Evolutionary conservation across 2,888 invertebrate genomes (phyloP).

Genomic region (Pyrgus malvae): DNA sequence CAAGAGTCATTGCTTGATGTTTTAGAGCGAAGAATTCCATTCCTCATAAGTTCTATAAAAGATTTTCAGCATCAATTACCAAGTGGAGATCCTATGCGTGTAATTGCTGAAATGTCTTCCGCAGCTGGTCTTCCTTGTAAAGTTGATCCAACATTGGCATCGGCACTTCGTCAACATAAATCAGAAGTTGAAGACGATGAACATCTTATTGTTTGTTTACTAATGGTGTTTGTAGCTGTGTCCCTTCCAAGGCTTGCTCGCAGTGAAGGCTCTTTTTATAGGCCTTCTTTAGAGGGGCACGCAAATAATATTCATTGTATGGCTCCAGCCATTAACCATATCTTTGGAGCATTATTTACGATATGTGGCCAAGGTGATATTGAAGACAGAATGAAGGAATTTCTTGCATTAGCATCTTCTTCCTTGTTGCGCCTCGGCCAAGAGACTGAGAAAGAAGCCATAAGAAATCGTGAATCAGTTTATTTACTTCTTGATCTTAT

Average conservation of each 20-base stretch:
- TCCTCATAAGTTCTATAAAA: constrained; percentile 95
- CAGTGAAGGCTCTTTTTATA: constrained; percentile 93
- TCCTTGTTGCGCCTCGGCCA: constrained; percentile 96
- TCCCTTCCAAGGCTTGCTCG: constrained; percentile 97
- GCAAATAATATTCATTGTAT: constrained; percentile 99
- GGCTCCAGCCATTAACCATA: constrained; percentile 96
- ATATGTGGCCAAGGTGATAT: constrained; percentile 98
- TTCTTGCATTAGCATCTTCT: constrained; percentile 94
- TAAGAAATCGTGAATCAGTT: constrained; percentile 96
- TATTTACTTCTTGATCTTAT: constrained; percentile 98
- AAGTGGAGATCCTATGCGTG: constrained; percentile 92
- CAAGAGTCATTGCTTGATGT: constrained; percentile 97
- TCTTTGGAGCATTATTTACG: constrained; percentile 98
- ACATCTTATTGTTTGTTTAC: constrained; percentile 94
- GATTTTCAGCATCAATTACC: constrained; percentile 97
- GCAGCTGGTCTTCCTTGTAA: constrained; percentile 96
- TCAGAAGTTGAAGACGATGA: constrained; percentile 94
- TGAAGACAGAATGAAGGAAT: constrained; percentile 98
- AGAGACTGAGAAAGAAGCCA: constrained; percentile 96
- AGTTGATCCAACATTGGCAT: constrained; percentile 96
- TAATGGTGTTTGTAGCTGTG: constrained; percentile 99
- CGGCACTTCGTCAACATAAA: constrained; percentile 94
- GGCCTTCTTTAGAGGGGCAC: constrained; percentile 94
- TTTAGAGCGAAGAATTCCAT: constrained; percentile 96
- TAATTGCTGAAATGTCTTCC: constrained; percentile 98